Evolutionary conservation across 2,797 vertebrate species (phyloP).

Genomic region (Trachops cirrhosus): DNA sequence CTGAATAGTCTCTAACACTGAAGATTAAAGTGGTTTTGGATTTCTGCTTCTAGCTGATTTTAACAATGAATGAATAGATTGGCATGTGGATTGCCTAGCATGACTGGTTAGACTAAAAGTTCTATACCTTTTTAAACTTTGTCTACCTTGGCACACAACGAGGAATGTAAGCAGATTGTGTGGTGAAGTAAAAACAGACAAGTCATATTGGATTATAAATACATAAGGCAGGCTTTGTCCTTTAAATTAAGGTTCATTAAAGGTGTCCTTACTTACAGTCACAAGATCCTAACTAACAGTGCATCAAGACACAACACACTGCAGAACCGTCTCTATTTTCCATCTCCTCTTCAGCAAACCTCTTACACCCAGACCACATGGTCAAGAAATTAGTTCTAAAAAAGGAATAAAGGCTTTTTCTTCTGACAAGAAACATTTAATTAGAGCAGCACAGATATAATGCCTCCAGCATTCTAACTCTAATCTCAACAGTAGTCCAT

Average conservation of each 20-base stretch:
- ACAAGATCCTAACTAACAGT: conserved; percentile 12
- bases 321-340: neutral
- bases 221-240: neutral
- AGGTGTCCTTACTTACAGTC: neutral
- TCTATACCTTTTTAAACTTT: neutral
- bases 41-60: neutral
- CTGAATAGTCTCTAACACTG: neutral
- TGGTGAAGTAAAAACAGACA: conserved; percentile 2
- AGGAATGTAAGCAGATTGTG: neutral
- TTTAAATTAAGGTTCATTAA: conserved; percentile 55
- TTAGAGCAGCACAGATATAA: conserved; percentile 50
- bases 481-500: conserved; percentile 61
- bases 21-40: neutral
- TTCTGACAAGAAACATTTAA: conserved; percentile 61
- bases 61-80: neutral
- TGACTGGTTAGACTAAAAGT: neutral
- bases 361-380: neutral
- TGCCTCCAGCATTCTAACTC: conserved; percentile 46
- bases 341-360: conserved; percentile 14
- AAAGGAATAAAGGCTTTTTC: conserved; percentile 34
- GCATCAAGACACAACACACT: neutral
- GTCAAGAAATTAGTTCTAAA: conserved; percentile 43
- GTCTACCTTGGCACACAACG: neutral
- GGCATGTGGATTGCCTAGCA: neutral
- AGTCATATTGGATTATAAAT: conserved; percentile 21